Evolutionary conservation across 2,797 vertebrate species (phyloP).

Genomic region (Oryzias dopingdopingensis): DNA sequence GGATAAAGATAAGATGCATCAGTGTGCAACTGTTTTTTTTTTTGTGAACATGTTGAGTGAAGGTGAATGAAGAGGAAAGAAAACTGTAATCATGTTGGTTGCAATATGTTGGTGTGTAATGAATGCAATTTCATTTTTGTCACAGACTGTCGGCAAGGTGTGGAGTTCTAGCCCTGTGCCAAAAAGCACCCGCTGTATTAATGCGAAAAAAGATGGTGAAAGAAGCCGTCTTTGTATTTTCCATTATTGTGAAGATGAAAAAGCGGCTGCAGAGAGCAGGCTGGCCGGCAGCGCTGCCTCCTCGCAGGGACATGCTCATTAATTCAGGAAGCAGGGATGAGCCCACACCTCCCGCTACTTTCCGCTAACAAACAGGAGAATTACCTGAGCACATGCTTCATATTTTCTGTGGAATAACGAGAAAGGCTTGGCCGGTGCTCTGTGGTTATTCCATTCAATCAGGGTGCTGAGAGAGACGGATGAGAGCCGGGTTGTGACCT

Average conservation of each 20-base stretch:
- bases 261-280: conserved; percentile 33
- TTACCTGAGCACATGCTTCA: conserved; percentile 44
- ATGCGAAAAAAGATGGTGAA: conserved; percentile 28
- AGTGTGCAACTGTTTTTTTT: not conserved
- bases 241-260: conserved; percentile 52
- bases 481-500: conserved; percentile 73
- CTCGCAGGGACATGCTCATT: conserved; percentile 45
- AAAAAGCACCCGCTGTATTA: conserved; percentile 38
- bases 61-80: conserved; percentile 26
- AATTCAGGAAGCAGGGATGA: conserved; percentile 42
- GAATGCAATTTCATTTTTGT: conserved; percentile 52
- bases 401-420: conserved; percentile 39
- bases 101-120: conserved; percentile 36
- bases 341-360: conserved; percentile 45
- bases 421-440: conserved; percentile 10
- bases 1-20: conserved; percentile 18
- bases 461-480: conserved; percentile 61
- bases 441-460: conserved; percentile 66
- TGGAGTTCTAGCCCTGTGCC: conserved; percentile 20
- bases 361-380: conserved; percentile 45
- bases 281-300: conserved; percentile 27
- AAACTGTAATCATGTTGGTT: conserved; percentile 32
- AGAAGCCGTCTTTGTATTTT: conserved; percentile 41
- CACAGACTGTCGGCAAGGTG: conserved; percentile 42
- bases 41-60: conserved; percentile 1